A percentile compares a stretch with the other conserved stretches of the same genome.
Conservation (phyloP, 2,113 vertebrate genomes). For the Tenebrosternarchus preto region DNA sequence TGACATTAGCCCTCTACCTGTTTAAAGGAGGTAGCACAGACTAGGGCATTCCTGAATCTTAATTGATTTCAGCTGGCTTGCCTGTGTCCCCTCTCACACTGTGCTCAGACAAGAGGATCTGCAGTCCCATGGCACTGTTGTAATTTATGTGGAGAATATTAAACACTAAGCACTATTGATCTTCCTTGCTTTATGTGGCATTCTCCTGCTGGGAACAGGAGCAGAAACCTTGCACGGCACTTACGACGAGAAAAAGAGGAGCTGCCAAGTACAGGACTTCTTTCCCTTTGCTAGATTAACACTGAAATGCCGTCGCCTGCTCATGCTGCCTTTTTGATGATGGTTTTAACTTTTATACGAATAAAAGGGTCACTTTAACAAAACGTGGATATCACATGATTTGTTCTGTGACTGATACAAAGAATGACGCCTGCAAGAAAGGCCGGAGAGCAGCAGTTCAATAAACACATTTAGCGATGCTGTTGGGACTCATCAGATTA, state of each 20-base stretch:
- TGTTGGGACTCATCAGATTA: not conserved
- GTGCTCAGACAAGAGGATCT: constrained; percentile 37
- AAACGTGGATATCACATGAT: not conserved
- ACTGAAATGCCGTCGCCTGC: constrained; percentile 24
- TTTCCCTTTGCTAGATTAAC: constrained; percentile 30
- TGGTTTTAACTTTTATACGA: not conserved
- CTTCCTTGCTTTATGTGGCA: constrained; percentile 51
- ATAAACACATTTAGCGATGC: no score
- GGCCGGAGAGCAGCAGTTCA: no score
- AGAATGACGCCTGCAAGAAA: not conserved
- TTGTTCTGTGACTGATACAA: not conserved
- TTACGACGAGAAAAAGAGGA: constrained; percentile 47
- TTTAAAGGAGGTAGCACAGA: constrained; percentile 24
- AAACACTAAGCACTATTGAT: constrained; percentile 61
- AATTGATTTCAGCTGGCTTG: constrained; percentile 25
- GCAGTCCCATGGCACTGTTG: constrained; percentile 49
- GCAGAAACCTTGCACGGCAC: constrained; percentile 46
- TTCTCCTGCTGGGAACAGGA: constrained; percentile 54
- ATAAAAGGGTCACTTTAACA: not conserved
- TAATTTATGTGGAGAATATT: constrained; percentile 64
- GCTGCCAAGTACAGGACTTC: constrained; percentile 47
- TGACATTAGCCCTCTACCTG: constrained; percentile 26
- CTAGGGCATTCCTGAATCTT: constrained; percentile 44
- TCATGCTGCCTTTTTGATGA: not conserved
- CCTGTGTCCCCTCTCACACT: constrained; percentile 30